Evolutionary conservation across 2,888 invertebrate species (phyloP).

Genomic region (Chrysolina haemoptera): DNA sequence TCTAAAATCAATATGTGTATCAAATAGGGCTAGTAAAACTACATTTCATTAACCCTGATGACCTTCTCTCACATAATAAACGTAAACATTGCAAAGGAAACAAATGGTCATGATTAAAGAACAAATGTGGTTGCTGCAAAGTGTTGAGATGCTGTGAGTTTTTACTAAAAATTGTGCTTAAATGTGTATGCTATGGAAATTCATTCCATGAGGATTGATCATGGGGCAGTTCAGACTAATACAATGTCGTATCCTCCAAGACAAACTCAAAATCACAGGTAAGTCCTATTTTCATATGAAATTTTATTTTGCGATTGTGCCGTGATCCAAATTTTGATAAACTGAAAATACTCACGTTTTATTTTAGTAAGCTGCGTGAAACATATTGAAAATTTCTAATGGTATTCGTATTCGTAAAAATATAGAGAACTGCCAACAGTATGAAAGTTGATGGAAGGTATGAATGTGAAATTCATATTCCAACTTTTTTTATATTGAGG

Average conservation of each 20-base stretch:
- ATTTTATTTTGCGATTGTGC: not conserved
- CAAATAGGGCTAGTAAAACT: constrained; percentile 30
- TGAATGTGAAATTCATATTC: too few species aligned
- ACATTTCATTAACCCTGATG: constrained; percentile 24
- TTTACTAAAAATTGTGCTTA: constrained; percentile 58
- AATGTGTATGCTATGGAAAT: constrained; percentile 69
- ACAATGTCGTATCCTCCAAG: constrained; percentile 70
- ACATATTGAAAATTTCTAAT: too few species aligned
- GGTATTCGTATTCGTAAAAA: too few species aligned
- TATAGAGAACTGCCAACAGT: too few species aligned
- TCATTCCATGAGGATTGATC: constrained; percentile 70
- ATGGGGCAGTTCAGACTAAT: constrained; percentile 69
- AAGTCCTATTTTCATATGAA: constrained; percentile 47
- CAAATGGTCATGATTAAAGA: constrained; percentile 28
- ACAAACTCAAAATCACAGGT: constrained; percentile 68
- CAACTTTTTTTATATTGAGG: too few species aligned
- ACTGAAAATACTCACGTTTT: too few species aligned
- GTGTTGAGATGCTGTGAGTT: constrained; percentile 47
- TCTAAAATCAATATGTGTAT: constrained; percentile 34
- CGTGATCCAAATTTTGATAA: too few species aligned
- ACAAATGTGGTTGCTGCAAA: constrained; percentile 42
- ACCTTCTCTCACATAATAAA: constrained; percentile 11
- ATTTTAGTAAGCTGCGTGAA: too few species aligned
- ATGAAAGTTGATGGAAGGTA: too few species aligned
- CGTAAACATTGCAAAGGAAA: constrained; percentile 35